These are phyloP conservation scores for Cercopithecus diana DNA, from an alignment of 2,797 vertebrate species.

Conservation along the genomic window DNA sequence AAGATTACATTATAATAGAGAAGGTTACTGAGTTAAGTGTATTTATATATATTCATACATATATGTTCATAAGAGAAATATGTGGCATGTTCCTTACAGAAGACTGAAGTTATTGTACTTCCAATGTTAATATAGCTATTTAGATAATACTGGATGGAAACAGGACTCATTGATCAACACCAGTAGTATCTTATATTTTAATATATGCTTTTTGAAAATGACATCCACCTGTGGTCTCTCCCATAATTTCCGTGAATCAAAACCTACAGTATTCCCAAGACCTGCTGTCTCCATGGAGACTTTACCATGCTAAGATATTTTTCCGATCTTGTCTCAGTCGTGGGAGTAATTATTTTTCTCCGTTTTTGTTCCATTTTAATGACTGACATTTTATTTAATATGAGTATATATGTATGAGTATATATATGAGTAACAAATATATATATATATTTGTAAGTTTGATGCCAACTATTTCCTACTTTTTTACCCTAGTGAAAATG, in stretches of 20 bases:
- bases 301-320: slow-evolving; percentile 15
- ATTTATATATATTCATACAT: not conserved
- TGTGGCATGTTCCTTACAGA: not conserved
- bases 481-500: slow-evolving; percentile 41
- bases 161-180: slow-evolving; percentile 65
- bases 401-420: too few species aligned
- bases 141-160: slow-evolving; percentile 47
- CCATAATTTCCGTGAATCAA: slow-evolving; percentile 60
- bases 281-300: slow-evolving; percentile 61
- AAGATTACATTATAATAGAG: not conserved
- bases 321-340: slow-evolving; percentile 39
- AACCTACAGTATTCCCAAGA: slow-evolving; percentile 64
- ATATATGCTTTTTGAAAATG: slow-evolving; percentile 62
- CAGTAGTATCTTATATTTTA: slow-evolving; percentile 56
- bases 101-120: not conserved
- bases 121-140: slow-evolving; percentile 49
- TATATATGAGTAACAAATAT: too few species aligned
- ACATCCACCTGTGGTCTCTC: slow-evolving; percentile 66
- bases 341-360: slow-evolving; percentile 67
- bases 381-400: slow-evolving; percentile 25
- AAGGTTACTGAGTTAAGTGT: not conserved
- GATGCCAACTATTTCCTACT: not conserved
- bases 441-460: not conserved
- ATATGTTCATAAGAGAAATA: not conserved
- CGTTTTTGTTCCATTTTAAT: slow-evolving; percentile 64